These are phyloP conservation scores for Strix uralensis DNA, from an alignment of 2,113 vertebrate species.

Conservation along the genomic window DNA sequence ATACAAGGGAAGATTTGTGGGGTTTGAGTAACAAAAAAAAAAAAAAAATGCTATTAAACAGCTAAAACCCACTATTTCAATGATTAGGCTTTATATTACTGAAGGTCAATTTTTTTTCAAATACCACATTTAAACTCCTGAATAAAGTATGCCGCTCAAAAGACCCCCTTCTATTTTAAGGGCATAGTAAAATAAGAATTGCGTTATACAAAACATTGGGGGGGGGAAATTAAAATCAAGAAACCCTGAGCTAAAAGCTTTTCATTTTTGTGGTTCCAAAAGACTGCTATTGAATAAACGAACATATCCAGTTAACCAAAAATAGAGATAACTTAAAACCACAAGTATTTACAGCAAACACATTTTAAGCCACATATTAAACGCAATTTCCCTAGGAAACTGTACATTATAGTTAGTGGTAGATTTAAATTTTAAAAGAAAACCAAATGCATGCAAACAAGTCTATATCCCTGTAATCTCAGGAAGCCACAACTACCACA, in stretches of 20 bases:
- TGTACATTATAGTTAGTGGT: slow-evolving; percentile 51
- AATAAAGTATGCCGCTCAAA: neutral
- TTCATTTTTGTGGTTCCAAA: slow-evolving; percentile 38
- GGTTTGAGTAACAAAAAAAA: neutral
- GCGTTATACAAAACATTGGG: neutral
- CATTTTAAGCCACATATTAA: slow-evolving; percentile 51
- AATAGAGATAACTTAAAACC: slow-evolving; percentile 34
- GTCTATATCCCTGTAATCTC: neutral
- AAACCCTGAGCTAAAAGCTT: slow-evolving; percentile 13
- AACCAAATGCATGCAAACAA: slow-evolving; percentile 42
- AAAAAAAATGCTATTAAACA: neutral
- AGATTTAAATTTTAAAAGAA: slow-evolving; percentile 38
- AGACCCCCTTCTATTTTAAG: neutral
- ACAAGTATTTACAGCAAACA: slow-evolving; percentile 48
- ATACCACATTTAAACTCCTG: neutral
- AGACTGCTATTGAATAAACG: neutral
- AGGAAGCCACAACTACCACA: slow-evolving; percentile 60
- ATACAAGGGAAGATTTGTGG: neutral
- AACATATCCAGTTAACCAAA: slow-evolving; percentile 24
- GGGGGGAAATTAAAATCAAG: neutral
- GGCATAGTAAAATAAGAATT: neutral
- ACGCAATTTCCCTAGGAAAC: slow-evolving; percentile 48
- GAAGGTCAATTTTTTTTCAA: neutral
- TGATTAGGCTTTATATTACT: neutral
- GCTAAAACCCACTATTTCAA: neutral